Base-by-base conservation (phyloP, 2,888 invertebrate genomes). In the Melipona bicolor region DNA sequence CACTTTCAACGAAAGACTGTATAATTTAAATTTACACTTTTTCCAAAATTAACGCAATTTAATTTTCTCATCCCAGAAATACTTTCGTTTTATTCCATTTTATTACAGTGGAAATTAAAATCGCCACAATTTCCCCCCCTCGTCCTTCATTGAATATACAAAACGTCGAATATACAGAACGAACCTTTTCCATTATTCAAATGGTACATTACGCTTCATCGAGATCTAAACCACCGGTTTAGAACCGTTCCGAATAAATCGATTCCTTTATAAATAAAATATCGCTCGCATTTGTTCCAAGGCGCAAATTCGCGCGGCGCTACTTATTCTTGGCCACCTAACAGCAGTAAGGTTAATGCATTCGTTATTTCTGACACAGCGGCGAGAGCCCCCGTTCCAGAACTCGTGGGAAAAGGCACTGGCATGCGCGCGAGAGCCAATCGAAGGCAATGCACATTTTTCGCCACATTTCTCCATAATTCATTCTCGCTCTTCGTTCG, bases 391-490 rank as follows among this genome's bases (percentile, higher is more conserved):
- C 77, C 50, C 78, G 84, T 64, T 76, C 69, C 73, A 77, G 80
- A 74, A 80, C 76, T 77, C 87, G 90, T 90, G 89, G 87, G 90
- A 90, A 90, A 74, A 74, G 24, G 50, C 24, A 17, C 9, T 27
- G 32, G 32, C 32, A 32, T 27, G 62, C 86, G 77, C 70, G 83
- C 68, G 79, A 65, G 64, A 72, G 81, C 73, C 82, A 86, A 90
- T 88, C 84, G 87, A 84, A 83, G 69, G 69, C 79, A 79, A 78
- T 56, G 69, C 81, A 80, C 83, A 90, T 88, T 88, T 89, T 89
- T 89, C 88, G 81, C 84, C 77, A 76, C 89, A 88, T 90, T 90
- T 88, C 78, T 90, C 87, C 90, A 90, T 89, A 90, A 90, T 90
- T 90, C 89, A 90, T 90, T 84, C 85, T 88, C 82, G 85, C 79